phyloP scores from a whole-genome alignment of 2,888 invertebrate genomes.

The Leucoptera coffeella region DNA sequence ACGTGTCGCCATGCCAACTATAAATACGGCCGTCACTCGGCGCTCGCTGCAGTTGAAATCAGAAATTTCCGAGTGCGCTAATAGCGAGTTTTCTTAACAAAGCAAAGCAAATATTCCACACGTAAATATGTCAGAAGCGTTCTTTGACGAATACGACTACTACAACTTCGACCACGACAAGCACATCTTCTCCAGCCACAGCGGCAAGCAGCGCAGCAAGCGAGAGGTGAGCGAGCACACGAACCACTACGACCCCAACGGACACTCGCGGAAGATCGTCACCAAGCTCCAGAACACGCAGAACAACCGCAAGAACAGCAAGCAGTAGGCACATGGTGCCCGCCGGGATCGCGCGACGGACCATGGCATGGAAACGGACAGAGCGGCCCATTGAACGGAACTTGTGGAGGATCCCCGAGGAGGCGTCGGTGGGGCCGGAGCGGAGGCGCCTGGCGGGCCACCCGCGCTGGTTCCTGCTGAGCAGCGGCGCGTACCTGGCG shows the following conservation, averaged over 20 bases:
- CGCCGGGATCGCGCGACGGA: constrained; percentile 8
- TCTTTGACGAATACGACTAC: constrained; percentile 89
- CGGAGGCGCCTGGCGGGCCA: constrained; percentile 46
- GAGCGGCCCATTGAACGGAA: constrained; percentile 39
- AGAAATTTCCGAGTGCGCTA: background rate
- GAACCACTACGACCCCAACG: constrained; percentile 86
- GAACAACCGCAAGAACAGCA: constrained; percentile 67
- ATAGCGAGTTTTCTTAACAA: constrained; percentile 3
- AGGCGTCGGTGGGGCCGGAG: constrained; percentile 18
- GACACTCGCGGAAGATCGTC: constrained; percentile 87
- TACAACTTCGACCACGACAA: constrained; percentile 93
- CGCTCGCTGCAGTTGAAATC: too few relatives aligned
- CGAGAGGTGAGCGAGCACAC: constrained; percentile 84
- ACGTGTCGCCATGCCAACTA: constrained; percentile 27
- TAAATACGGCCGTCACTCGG: too few relatives aligned
- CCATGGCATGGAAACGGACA: constrained; percentile 37
- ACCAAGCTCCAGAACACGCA: constrained; percentile 82
- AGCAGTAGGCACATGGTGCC: constrained; percentile 23
- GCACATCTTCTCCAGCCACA: constrained; percentile 77
- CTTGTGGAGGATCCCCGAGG: constrained; percentile 38
- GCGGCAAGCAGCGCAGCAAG: constrained; percentile 87
- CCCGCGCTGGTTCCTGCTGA: constrained; percentile 30
- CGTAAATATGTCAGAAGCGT: constrained; percentile 70
- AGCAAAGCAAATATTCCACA: constrained; percentile 9
- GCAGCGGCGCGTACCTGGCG: constrained; percentile 27